These are phyloP conservation scores for Oscheius onirici DNA, from an alignment of 2,888 invertebrate genomes.

Conservation along the genomic window DNA sequence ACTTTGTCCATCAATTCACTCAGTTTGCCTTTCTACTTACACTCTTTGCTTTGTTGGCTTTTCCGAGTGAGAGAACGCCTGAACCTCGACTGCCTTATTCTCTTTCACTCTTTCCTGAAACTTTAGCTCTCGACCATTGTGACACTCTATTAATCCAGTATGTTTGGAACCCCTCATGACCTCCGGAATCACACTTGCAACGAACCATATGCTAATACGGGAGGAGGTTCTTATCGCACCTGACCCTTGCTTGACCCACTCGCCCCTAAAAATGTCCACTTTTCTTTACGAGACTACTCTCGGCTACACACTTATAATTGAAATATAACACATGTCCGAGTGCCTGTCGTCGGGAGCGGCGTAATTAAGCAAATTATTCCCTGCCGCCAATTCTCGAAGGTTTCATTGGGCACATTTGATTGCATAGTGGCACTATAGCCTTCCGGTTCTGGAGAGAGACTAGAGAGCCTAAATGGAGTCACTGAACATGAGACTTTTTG, in stretches of 20 bases:
- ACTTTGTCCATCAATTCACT: no score
- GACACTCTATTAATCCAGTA: no score
- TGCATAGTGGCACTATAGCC: constrained; percentile 30
- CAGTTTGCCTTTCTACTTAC: no score
- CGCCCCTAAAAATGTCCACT: not conserved
- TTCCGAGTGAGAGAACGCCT: no score
- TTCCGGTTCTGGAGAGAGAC: constrained; percentile 15
- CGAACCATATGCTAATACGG: constrained; percentile 2
- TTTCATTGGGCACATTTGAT: constrained; percentile 32
- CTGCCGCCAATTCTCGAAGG: constrained; percentile 25
- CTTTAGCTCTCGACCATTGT: no score
- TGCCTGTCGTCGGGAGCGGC: constrained; percentile 1
- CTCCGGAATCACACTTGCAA: not conserved
- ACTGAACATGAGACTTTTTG: no score
- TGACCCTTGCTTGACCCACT: constrained; percentile 11
- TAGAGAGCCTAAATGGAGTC: no score
- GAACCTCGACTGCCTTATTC: no score
- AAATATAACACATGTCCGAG: not conserved
- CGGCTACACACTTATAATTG: not conserved
- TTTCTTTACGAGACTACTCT: not conserved
- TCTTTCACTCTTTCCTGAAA: no score
- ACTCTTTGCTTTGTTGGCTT: no score
- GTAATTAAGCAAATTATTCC: constrained; percentile 31
- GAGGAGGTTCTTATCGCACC: constrained; percentile 15
- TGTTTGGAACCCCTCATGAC: no score